Evolutionary conservation across 30 jellyfish, hydroid and myxozoan genomes (phyloP).

Genomic region (Cassiopea andromeda): DNA sequence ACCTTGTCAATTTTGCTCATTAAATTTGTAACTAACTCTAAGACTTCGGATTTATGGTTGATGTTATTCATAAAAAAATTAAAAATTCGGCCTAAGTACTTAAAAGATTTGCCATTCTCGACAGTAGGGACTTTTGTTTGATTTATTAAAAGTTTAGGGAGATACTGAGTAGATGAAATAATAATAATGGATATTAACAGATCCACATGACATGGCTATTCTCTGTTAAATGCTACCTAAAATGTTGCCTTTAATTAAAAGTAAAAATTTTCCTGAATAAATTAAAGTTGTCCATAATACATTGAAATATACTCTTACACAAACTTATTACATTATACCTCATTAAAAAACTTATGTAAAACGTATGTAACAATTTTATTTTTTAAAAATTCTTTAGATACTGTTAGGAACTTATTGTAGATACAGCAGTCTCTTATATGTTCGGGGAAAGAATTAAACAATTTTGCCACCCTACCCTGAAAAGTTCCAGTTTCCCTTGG

Average conservation of each 20-base stretch:
- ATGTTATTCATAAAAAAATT: no score
- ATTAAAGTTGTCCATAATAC: constrained; percentile 25
- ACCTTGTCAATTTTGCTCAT: no score
- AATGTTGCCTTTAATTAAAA: neutral
- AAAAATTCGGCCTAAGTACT: no score
- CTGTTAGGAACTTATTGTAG: constrained; percentile 23
- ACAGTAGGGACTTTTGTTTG: no score
- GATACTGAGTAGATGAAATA: neutral
- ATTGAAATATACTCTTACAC: neutral
- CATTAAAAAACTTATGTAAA: neutral
- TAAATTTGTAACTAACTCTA: no score
- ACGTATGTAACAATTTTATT: constrained; percentile 6
- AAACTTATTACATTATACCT: constrained; percentile 7
- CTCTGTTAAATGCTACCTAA: constrained; percentile 28
- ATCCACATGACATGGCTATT: constrained; percentile 9
- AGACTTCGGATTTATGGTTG: no score
- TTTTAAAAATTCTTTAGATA: constrained; percentile 33
- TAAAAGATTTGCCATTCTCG: no score
- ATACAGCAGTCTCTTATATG: constrained; percentile 44
- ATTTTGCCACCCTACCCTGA: constrained; percentile 56
- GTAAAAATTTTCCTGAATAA: neutral
- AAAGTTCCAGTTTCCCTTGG: constrained; percentile 57
- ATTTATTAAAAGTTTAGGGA: no score
- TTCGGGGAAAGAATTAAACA: constrained; percentile 52
- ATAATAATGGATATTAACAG: constrained; percentile 31